A percentile compares a stretch with the other conserved stretches of the same genome.
phyloP scores from a whole-genome alignment of 2,888 invertebrate genomes.

The Raillietiella orientalis region DNA sequence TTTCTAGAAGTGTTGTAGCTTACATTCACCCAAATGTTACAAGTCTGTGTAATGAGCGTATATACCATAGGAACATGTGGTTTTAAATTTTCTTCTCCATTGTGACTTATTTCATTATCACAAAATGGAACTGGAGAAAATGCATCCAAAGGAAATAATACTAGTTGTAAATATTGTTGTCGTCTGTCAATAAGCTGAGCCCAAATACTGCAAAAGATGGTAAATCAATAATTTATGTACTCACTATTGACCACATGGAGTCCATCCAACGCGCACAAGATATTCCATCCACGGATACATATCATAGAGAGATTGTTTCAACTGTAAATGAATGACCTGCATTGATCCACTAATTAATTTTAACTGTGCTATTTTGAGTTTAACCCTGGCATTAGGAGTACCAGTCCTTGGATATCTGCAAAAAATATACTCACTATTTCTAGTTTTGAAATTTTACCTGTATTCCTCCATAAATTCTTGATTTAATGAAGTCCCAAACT shows the following conservation, averaged over 20 bases:
- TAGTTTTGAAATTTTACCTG: too few relatives aligned
- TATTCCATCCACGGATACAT: constrained; percentile 85
- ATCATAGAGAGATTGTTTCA: constrained; percentile 36
- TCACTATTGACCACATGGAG: constrained; percentile 59
- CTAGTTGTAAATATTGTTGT: constrained; percentile 51
- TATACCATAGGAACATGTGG: too few relatives aligned
- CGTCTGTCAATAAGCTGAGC: constrained; percentile 57
- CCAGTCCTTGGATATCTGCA: constrained; percentile 52
- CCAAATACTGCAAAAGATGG: constrained; percentile 34
- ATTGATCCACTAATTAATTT: constrained; percentile 16
- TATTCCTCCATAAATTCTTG: constrained; percentile 49
- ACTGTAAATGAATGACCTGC: constrained; percentile 7
- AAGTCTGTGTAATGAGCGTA: too few relatives aligned
- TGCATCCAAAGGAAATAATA: constrained; percentile 43
- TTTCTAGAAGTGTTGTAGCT: too few relatives aligned
- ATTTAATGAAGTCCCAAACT: constrained; percentile 49
- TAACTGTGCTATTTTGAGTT: constrained; percentile 34
- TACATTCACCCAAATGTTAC: too few relatives aligned
- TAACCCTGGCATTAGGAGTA: constrained; percentile 60
- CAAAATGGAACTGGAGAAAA: too few relatives aligned
- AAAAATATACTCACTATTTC: constrained; percentile 6
- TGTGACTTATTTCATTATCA: too few relatives aligned
- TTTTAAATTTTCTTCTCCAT: too few relatives aligned
- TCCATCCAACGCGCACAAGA: constrained; percentile 80
- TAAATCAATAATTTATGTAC: constrained; percentile 11